Conservation (phyloP, 2,888 invertebrate species). For the Dynastes hyllus region DNA sequence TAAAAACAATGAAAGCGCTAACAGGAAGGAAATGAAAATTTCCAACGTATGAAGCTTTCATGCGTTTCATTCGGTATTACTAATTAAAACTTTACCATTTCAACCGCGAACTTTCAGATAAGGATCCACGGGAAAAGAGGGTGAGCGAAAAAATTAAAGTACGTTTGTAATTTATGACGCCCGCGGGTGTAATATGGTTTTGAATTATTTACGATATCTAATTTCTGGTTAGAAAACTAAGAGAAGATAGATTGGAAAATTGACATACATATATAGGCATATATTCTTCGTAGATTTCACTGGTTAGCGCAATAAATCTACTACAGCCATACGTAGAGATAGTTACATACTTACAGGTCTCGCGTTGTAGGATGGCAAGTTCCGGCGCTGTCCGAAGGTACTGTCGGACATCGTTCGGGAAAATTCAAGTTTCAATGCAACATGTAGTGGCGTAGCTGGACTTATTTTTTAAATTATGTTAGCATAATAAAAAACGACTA, state of each 20-base stretch:
- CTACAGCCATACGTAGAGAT: too few species aligned
- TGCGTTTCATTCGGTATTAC: conserved; percentile 17
- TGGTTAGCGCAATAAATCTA: too few species aligned
- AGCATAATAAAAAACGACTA: too few species aligned
- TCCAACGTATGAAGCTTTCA: not conserved
- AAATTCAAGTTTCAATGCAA: too few species aligned
- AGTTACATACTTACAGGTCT: too few species aligned
- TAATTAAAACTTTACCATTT: conserved; percentile 45
- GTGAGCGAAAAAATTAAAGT: conserved; percentile 17
- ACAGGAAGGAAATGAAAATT: conserved; percentile 20
- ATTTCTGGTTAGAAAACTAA: conserved; percentile 44
- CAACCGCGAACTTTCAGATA: conserved; percentile 14
- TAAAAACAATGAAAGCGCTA: not conserved
- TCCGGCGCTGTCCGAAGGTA: too few species aligned
- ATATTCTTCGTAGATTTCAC: too few species aligned
- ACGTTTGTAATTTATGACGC: conserved; percentile 29
- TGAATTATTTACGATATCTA: conserved; percentile 51
- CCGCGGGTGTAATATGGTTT: conserved; percentile 29
- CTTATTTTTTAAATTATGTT: too few species aligned
- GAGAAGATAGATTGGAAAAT: not conserved
- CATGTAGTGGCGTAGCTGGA: too few species aligned
- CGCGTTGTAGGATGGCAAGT: too few species aligned
- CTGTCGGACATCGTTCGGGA: too few species aligned
- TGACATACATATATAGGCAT: too few species aligned
- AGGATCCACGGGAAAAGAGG: conserved; percentile 20